A percentile compares a stretch with the other conserved stretches of the same genome.
Evolutionary conservation across 2,113 vertebrate species (phyloP).

Genomic region (Chloropsis hardwickii): DNA sequence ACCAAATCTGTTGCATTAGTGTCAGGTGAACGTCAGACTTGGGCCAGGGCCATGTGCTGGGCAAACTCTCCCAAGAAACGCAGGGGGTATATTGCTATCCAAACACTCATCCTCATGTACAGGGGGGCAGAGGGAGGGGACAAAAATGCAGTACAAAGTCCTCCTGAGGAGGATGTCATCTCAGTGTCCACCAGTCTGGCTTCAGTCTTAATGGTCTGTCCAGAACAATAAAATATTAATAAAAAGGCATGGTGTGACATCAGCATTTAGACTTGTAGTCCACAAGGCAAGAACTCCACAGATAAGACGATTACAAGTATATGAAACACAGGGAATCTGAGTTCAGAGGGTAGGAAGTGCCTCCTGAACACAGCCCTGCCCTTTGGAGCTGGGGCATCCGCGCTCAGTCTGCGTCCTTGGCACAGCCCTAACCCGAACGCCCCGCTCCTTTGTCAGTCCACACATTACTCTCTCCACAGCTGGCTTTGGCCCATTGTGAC

Average conservation of each 20-base stretch:
- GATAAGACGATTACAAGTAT: neutral
- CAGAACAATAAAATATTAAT: neutral
- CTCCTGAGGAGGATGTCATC: neutral
- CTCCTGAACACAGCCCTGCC: neutral
- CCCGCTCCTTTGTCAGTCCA: neutral
- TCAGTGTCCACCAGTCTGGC: neutral
- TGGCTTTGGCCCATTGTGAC: constrained; percentile 29
- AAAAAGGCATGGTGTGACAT: constrained; percentile 14
- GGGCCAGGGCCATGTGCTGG: neutral
- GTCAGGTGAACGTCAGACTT: neutral
- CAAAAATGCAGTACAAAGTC: neutral
- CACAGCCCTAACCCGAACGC: neutral
- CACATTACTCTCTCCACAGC: neutral
- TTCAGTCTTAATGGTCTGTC: neutral
- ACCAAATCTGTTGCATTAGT: neutral
- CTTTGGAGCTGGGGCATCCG: neutral
- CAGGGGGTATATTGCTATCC: neutral
- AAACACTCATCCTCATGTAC: neutral
- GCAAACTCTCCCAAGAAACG: neutral
- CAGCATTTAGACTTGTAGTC: constrained; percentile 7
- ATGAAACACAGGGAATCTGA: neutral
- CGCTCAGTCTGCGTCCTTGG: neutral
- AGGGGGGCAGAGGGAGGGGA: neutral
- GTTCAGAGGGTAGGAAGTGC: neutral
- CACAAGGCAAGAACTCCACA: constrained; percentile 62